A percentile compares a stretch with the other conserved stretches of the same genome.
phyloP scores from a whole-genome alignment of 2,888 invertebrate genomes.

The Tuta absoluta region DNA sequence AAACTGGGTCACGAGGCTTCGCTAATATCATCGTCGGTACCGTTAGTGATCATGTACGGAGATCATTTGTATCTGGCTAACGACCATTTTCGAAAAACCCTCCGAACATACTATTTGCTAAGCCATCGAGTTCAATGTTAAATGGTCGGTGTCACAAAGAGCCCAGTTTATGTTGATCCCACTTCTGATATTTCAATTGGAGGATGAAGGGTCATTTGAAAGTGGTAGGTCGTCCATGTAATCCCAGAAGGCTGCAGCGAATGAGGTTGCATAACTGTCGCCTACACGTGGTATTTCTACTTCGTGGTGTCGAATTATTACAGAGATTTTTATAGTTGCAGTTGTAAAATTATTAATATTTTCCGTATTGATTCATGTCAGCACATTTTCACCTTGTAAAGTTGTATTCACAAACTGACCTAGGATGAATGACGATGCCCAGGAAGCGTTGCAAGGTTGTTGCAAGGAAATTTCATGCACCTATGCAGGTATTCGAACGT shows the following conservation, averaged over 20 bases:
- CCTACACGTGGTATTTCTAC: constrained; percentile 45
- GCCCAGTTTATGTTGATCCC: not conserved
- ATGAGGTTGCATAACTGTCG: constrained; percentile 66
- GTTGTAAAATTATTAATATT: not conserved
- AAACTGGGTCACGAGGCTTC: constrained; percentile 76
- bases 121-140: not conserved
- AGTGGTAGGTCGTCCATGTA: constrained; percentile 45
- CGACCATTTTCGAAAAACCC: constrained; percentile 44
- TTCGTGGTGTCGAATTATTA: not conserved
- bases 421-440: not conserved
- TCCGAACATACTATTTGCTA: not conserved
- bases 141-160: not conserved
- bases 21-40: constrained; percentile 72
- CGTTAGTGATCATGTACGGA: constrained; percentile 63
- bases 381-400: not conserved
- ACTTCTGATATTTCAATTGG: not conserved
- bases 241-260: constrained; percentile 55
- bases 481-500: not conserved
- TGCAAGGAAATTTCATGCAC: not conserved
- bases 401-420: not conserved
- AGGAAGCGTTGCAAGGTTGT: not conserved
- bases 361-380: no score
- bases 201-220: constrained; percentile 36
- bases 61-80: constrained; percentile 56
- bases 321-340: not conserved